Base-by-base conservation (phyloP, 2,113 vertebrate species). In the Oreochromis niloticus region DNA sequence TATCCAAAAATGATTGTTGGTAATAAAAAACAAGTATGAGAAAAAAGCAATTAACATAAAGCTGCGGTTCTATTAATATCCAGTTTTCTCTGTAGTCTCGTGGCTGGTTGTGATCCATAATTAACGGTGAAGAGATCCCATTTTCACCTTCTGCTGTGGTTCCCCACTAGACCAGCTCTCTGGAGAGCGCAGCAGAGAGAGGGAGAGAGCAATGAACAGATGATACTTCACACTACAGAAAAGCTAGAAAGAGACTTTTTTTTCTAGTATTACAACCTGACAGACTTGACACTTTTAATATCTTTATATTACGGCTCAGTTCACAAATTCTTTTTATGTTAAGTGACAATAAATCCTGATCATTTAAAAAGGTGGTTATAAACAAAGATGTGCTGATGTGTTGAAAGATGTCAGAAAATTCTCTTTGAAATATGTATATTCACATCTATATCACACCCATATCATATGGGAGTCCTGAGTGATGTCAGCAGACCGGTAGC, bases 31-130 rank as follows among this genome's bases (percentile, higher is more conserved):
- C 81, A 82, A 83, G 32, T 52, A 61, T 17, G 66, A 86, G 68
- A 24, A 54, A 88, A 88, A 91, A 88, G 81, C 91, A 86, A 95
- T 95, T 95, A 95, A 83, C 93, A 94, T 92, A 86, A 91, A 93
- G 59, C 88, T n/a, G 84, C n/a, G 85, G 57, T 88, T 93, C 91
- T 95, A 95, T 88, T 91, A 95, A 93, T 95, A 92, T 63, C 4
- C 66, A 2, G 24, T 83, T 89, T 87, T 78, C 90, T 93, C 91
- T 87, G 87, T 82, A 73, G 92, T 85, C 83, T 87, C 59, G 66
- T 81, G 88, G 84, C 85, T 94, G 90, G 88, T 93, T 95, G 92
- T 93, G 94, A 95, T 96, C 91, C 90, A 95, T 95, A 95, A 96
- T 95, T 96, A 94, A 95, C 93, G 13, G 89, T 89, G 88, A 91